phyloP scores from a whole-genome alignment of 64 coral and sea anemone species.

The Pachyseris speciosa region DNA sequence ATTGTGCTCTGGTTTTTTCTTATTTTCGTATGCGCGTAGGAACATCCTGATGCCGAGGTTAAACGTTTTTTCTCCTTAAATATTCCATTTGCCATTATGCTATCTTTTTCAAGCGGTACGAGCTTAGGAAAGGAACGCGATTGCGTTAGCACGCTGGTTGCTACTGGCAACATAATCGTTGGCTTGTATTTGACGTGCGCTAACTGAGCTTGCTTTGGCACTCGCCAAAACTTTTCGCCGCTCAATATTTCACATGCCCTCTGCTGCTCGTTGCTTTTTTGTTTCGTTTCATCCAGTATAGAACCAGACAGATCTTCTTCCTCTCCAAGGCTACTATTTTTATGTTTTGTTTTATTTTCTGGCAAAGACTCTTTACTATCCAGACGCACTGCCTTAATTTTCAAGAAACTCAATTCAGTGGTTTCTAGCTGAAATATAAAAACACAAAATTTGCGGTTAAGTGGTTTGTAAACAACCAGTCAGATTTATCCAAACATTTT shows the following conservation, averaged over 20 bases:
- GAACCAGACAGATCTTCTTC: not conserved
- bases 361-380: not conserved
- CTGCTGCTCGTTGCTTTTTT: not conserved
- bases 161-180: not conserved
- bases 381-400: not conserved
- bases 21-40: not conserved
- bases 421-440: not conserved
- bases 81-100: not conserved
- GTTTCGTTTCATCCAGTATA: not conserved
- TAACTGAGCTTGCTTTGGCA: not conserved
- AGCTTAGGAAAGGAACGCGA: not conserved
- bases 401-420: constrained; percentile 7
- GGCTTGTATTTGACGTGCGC: not conserved
- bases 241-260: not conserved
- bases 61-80: not conserved
- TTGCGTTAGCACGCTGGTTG: not conserved
- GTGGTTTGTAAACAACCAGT: constrained; percentile 10
- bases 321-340: not conserved
- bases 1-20: not conserved
- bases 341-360: not conserved
- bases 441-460: constrained; percentile 1
- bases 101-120: not conserved
- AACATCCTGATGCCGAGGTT: not conserved
- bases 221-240: constrained; percentile 8
- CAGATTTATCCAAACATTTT: not conserved